Conservation (phyloP, 1,140 invertebrate species). For the Vanessa atalanta region DNA sequence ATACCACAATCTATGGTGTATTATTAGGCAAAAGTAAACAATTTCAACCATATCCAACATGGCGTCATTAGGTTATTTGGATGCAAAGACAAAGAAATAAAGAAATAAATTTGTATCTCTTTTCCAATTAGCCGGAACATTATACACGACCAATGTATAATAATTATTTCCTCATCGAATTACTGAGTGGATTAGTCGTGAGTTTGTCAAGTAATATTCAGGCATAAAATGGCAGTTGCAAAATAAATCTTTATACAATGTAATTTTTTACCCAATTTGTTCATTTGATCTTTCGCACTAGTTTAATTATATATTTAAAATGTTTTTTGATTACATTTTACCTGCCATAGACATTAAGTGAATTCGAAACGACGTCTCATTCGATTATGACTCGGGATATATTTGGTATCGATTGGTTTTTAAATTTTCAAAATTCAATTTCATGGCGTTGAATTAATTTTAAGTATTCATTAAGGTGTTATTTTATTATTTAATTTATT, state of each 20-base stretch:
- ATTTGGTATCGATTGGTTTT: slow-evolving; percentile 37
- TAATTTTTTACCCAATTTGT: slow-evolving; percentile 56
- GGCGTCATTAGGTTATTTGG: no score
- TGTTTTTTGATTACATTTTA: slow-evolving; percentile 73
- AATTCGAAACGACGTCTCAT: slow-evolving; percentile 54
- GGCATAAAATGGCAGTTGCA: not conserved
- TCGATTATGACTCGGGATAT: slow-evolving; percentile 43
- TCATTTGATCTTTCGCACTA: slow-evolving; percentile 56
- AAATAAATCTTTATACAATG: slow-evolving; percentile 21
- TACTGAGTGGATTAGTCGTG: not conserved
- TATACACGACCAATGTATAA: not conserved
- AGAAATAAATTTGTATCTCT: no score
- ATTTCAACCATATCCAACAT: slow-evolving; percentile 27
- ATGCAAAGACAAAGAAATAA: no score
- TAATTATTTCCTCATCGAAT: not conserved
- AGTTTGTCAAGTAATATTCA: not conserved
- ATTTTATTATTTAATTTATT: slow-evolving; percentile 79
- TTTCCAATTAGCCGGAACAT: not conserved
- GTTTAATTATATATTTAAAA: slow-evolving; percentile 65
- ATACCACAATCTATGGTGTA: slow-evolving; percentile 75
- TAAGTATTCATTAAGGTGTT: slow-evolving; percentile 78
- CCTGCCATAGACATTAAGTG: slow-evolving; percentile 75
- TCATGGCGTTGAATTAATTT: slow-evolving; percentile 69
- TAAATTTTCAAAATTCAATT: slow-evolving; percentile 61
- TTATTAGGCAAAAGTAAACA: slow-evolving; percentile 76